Evolutionary conservation across 2,888 invertebrate genomes (phyloP), one percentile per base, ranked within the genome.

Genomic region (Noctua pronuba): DNA sequence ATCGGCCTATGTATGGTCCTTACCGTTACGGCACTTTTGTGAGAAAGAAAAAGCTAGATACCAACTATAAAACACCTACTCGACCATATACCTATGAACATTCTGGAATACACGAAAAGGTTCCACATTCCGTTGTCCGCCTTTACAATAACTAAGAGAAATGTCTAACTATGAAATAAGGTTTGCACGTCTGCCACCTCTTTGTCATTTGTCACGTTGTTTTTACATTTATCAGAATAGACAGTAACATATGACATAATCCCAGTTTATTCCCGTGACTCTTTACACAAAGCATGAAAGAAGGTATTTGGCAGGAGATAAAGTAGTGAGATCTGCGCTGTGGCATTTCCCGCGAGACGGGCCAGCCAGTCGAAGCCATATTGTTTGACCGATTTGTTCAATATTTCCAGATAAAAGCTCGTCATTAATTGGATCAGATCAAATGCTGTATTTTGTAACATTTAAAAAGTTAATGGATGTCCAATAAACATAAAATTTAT

Each of bases 221-320:
- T 91, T 91, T 86, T 85, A 88, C 86, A 89, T 91, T 90, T 90
- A 86, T 90, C 90, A 88, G 86, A 85, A 82, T 83, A 82, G 21
- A 86, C 85, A 80, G 76, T 84, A 85, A 89, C 83, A 77, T 89
- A 88, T 86, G 89, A 88, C 87, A 90, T 88, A 90, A 90, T 89
- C 85, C 84, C 82, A 79, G 84, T 86, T 83, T 90, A 89, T 90
- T 90, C 88, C 89, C 89, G 55, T 64, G 89, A 80, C 83, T 88
- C 85, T 80, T 73, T 64, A 81, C 77, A 89, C 83, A 89, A 88
- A 88, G 86, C 88, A 87, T 60, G 85, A 89, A 83, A 86, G 75
- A 79, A 88, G 79, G 85, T 88, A 88, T 89, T 89, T 85, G 86
- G 85, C 83, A 87, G 85, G 75, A 86, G 85, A 90, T 89, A 88